These are phyloP conservation scores for Oegoconia quadripuncta DNA, from an alignment of 2,888 invertebrate species.

Conservation along the genomic window DNA sequence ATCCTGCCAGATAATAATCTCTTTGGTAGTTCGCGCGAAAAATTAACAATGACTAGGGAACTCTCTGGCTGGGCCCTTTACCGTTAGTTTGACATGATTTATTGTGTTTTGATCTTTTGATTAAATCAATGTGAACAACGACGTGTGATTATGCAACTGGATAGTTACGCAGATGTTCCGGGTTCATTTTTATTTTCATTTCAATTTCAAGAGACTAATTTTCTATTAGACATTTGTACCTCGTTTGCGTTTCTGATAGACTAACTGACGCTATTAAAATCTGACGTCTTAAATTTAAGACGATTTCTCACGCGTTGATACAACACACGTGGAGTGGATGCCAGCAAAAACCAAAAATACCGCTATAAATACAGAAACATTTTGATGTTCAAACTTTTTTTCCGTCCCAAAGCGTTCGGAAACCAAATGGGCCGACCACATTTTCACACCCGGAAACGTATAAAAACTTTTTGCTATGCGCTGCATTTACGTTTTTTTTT, in stretches of 20 bases:
- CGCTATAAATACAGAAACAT: constrained; percentile 48
- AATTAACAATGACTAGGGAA: constrained; percentile 36
- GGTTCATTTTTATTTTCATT: background rate
- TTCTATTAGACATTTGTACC: too few relatives aligned
- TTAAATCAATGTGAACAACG: background rate
- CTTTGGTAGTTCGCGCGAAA: constrained; percentile 41
- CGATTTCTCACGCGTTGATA: constrained; percentile 8
- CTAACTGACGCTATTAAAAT: too few relatives aligned
- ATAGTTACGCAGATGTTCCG: background rate
- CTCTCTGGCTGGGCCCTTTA: too few relatives aligned
- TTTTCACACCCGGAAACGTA: constrained; percentile 71
- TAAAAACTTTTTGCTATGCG: constrained; percentile 58
- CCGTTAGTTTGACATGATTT: constrained; percentile 21
- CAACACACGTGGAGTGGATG: constrained; percentile 4
- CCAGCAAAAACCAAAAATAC: constrained; percentile 28
- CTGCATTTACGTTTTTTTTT: too few relatives aligned
- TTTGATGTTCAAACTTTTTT: constrained; percentile 36
- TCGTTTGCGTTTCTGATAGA: too few relatives aligned
- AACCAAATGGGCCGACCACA: constrained; percentile 64
- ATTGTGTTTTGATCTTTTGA: constrained; percentile 9
- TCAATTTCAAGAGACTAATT: too few relatives aligned
- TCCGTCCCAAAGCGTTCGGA: constrained; percentile 52
- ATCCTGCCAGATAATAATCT: constrained; percentile 35
- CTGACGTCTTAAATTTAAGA: too few relatives aligned
- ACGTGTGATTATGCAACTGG: background rate